Base-by-base conservation (phyloP, 2,888 invertebrate genomes). In the Actias luna region DNA sequence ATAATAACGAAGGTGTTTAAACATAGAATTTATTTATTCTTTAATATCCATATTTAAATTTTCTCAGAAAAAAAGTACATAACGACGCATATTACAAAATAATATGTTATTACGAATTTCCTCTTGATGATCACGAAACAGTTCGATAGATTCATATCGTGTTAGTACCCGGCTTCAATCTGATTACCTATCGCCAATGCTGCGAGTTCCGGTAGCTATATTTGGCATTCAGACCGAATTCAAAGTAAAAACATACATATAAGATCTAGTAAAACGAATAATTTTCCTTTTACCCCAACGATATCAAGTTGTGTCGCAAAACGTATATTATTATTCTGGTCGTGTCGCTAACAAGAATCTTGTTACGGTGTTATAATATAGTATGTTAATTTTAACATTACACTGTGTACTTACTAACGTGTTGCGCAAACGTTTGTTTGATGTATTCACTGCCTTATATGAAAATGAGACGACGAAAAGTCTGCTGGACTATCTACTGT, bases 401-500 rank as follows among this genome's bases (percentile, higher is more conserved):
- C 55, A 55, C 29, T 7, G 16, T 55, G 18, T 29, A 29, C 55
- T 55, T 29, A 29, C 29, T 55, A 55, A 55, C n/a, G 14, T 2
- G 27, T 29, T 55, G 5, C n/a, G 55, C n/a, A 55, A 55, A 55
- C 55, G 5, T n/a, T 27, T 55, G 5, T 55, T 27, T 36, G n/a
- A 61, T 55, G 42, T 61, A 42, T 27, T 39, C 25, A 61, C 27
- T 58, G 25, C 61, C 61, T 58, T 57, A 58, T 58, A 58, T 39
- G 42, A 29, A 27, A 59, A 61, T 39, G 42, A 58, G 61, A 57
- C 61, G 60, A 52, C 57, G 18, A 57, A 55, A 10, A 58, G 61
- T 58, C 61, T 58, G 31, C 18, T 7, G 52, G 10, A 61, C 58
- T 18, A 1, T 50, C 25, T 8, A 59, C 27, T 36, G 16, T 14